These are phyloP conservation scores for Silvanus unidentatus DNA, from an alignment of 2,888 invertebrate genomes.

Conservation along the genomic window DNA sequence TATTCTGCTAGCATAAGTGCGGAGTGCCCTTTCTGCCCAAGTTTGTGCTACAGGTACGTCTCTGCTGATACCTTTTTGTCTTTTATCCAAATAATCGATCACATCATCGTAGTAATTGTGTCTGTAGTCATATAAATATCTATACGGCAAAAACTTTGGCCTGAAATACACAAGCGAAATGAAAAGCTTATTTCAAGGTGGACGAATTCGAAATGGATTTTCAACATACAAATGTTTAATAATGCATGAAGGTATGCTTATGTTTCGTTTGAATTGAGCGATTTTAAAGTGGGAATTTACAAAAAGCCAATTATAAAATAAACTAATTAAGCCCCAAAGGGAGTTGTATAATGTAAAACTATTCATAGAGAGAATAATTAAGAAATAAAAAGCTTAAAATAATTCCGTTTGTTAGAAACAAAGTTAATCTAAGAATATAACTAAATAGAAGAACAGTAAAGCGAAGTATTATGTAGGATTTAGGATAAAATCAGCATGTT, in stretches of 20 bases:
- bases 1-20: slow-evolving; percentile 55
- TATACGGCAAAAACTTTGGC: slow-evolving; percentile 75
- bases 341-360: no score
- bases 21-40: slow-evolving; percentile 76
- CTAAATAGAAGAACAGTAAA: no score
- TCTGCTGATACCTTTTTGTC: slow-evolving; percentile 58
- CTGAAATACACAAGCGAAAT: slow-evolving; percentile 43
- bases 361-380: no score
- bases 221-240: no score
- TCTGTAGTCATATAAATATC: slow-evolving; percentile 76
- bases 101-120: slow-evolving; percentile 83
- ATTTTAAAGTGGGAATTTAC: neutral
- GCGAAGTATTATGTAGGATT: no score
- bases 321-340: no score
- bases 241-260: no score
- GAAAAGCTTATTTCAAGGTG: neutral
- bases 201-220: neutral
- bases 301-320: no score
- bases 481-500: no score
- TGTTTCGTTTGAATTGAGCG: neutral
- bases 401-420: no score
- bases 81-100: slow-evolving; percentile 74
- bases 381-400: no score
- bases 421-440: no score
- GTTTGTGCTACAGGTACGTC: slow-evolving; percentile 76